Evolutionary conservation across 1,140 invertebrate species (phyloP).

Genomic region (Nomia melanderi): DNA sequence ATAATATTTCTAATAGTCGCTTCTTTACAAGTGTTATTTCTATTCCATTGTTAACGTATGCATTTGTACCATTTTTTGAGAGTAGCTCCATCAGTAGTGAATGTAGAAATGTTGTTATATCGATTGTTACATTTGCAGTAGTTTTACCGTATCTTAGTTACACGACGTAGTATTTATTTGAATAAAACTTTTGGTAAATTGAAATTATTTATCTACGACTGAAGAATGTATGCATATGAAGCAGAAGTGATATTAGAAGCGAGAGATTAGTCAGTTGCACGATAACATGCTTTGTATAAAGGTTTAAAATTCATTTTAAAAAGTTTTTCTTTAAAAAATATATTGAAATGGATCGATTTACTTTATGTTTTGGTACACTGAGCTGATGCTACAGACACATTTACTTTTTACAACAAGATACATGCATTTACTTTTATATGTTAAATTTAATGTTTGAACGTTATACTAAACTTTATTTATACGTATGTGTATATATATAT

Average conservation of each 20-base stretch:
- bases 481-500: conserved; percentile 1
- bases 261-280: conserved; percentile 14
- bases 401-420: neutral
- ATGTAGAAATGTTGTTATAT: conserved; percentile 25
- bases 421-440: conserved; percentile 4
- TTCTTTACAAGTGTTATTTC: conserved; percentile 24
- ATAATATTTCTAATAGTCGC: conserved; percentile 32
- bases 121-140: neutral
- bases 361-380: neutral
- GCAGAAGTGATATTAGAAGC: neutral
- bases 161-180: conserved; percentile 1
- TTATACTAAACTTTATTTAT: neutral
- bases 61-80: conserved; percentile 1
- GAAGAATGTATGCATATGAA: neutral
- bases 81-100: conserved; percentile 22
- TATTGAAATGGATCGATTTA: neutral
- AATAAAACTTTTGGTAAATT: neutral
- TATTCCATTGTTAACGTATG: conserved; percentile 14
- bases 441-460: neutral
- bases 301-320: conserved; percentile 11
- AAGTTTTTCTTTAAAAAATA: conserved; percentile 4
- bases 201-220: neutral
- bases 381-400: neutral
- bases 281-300: conserved; percentile 15
- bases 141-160: conserved; percentile 1